Percentiles rank a stretch among this genome's conserved stretches.
Evolutionary conservation across 2,113 vertebrate species (phyloP).

Genomic region (Vicugna pacos): DNA sequence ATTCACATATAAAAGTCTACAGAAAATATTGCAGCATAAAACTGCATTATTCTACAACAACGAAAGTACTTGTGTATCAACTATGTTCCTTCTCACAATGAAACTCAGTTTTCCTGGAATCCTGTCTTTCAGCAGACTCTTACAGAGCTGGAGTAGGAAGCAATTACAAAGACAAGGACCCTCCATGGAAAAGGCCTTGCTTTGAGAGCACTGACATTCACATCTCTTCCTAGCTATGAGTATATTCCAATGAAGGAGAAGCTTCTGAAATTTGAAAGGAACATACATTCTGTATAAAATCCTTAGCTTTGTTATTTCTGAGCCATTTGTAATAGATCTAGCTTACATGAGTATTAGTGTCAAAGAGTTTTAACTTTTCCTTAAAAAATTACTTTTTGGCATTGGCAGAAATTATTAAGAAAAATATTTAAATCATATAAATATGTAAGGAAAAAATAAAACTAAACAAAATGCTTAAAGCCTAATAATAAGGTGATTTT

Average conservation of each 20-base stretch:
- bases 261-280: neutral
- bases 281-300: neutral
- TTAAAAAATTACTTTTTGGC: neutral
- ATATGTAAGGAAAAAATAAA: neutral
- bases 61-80: neutral
- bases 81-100: neutral
- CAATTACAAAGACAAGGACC: constrained; percentile 27
- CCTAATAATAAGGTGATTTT: neutral
- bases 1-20: neutral
- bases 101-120: constrained; percentile 31
- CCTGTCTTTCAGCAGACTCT: neutral
- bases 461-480: neutral
- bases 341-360: neutral
- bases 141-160: neutral
- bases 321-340: neutral
- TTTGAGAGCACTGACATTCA: neutral
- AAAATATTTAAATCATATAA: constrained; percentile 23
- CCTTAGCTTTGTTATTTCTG: constrained; percentile 36
- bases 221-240: neutral
- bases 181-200: neutral
- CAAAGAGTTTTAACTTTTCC: neutral
- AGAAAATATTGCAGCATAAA: neutral
- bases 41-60: neutral
- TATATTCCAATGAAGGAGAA: neutral
- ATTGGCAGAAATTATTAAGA: neutral